Evolutionary conservation across 2,113 vertebrate genomes (phyloP).

Genomic region (Thomomys bottae): DNA sequence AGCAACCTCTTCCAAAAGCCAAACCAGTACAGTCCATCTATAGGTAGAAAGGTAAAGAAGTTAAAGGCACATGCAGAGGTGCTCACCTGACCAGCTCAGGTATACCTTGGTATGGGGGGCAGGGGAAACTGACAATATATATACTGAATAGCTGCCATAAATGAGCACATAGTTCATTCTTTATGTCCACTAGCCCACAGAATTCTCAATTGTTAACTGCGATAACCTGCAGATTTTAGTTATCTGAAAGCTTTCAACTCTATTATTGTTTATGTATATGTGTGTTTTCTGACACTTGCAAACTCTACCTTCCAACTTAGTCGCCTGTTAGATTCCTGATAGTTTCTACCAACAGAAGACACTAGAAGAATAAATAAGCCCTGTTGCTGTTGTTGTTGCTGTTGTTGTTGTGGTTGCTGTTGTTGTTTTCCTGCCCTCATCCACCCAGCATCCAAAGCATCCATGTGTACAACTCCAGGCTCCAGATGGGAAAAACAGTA

Average conservation of each 20-base stretch:
- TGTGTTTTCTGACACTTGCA: neutral
- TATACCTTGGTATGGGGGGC: neutral
- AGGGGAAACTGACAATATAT: neutral
- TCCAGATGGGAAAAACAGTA: neutral
- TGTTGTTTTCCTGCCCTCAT: neutral
- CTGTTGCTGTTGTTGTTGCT: too few relatives aligned
- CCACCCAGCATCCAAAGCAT: neutral
- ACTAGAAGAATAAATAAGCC: neutral
- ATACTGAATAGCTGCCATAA: neutral
- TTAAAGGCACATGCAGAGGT: neutral
- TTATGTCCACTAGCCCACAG: neutral
- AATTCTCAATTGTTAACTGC: neutral
- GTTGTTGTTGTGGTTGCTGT: too few relatives aligned
- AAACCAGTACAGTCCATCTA: neutral
- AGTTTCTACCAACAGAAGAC: neutral
- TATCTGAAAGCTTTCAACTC: neutral
- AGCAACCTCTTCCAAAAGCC: neutral
- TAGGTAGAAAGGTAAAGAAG: neutral
- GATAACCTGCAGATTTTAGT: neutral
- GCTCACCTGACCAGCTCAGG: neutral
- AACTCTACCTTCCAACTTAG: neutral
- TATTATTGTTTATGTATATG: too few relatives aligned
- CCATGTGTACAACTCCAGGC: neutral
- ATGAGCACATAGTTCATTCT: neutral
- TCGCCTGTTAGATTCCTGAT: neutral